Evolutionary conservation across 2,888 invertebrate species (phyloP), one percentile per base, ranked within the genome.

Genomic region (Auanema sp.): DNA sequence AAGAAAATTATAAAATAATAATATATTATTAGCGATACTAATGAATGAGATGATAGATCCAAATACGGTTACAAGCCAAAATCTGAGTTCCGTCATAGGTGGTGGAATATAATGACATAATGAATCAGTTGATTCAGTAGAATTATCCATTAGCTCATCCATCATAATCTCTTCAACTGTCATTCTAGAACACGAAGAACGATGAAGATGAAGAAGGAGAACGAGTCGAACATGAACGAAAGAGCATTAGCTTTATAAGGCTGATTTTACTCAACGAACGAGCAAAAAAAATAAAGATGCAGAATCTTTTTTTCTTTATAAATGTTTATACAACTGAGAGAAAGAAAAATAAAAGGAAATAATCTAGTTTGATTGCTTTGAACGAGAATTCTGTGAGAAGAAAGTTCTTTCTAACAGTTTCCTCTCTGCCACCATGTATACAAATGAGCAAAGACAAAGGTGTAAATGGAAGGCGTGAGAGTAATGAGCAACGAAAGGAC

Each of bases 21-120:
- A 74, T 16, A 74, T 59, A 58, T 81, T 81, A 65, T 81, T 78
- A 47, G 74, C 44, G 25, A 80, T 76, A 41, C 71, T 72, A 25
- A 77, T 54, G 43, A 79, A 58, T 1, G 81, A 72, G 16, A 81
- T 69, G 10, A 69, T 64, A 6, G 76, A 73, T 3, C 81, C 81
- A 50, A 80, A 72, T 4, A 79, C 70, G 23, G 79, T 70, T 4
- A 81, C 81, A 67, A 80, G 67, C 70, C 75, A 76, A 56, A 80
- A 79, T 11, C 80, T 68, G 52, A 66, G 60, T 16, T 65, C 59
- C 14, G 70, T 67, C 66, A 70, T 69, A 21, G 66, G 68, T 18
- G 70, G 69, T 18, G 68, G 73, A 42, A 68, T 65, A 53, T 70
- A 72, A n/a, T 53, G 52, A 56, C 72, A 72, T 47, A 47, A 33